phyloP scores from a whole-genome alignment of 1,140 invertebrate species.

The Procambarus virginalis region DNA sequence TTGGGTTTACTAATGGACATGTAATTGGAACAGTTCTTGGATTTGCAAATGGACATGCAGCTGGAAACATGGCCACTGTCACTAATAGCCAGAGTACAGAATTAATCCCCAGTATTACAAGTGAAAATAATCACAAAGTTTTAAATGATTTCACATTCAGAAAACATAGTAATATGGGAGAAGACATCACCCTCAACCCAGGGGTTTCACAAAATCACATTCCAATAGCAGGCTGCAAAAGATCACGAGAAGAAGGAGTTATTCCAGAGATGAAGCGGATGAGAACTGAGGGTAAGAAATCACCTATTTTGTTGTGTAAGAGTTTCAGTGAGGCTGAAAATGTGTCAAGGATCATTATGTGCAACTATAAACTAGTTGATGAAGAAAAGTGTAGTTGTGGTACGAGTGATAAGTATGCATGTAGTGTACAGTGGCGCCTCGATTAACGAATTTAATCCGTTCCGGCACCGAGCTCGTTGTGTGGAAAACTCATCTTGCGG shows the following conservation, averaged over 20 bases:
- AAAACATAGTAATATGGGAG: conserved; percentile 15
- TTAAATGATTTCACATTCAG: neutral
- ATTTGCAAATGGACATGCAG: conserved; percentile 11
- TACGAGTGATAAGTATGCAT: neutral
- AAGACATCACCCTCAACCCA: conserved; percentile 46
- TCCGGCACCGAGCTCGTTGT: no score
- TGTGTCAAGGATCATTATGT: neutral
- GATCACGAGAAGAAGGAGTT: conserved; percentile 50
- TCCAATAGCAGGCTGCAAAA: conserved; percentile 55
- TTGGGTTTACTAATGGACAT: conserved; percentile 39
- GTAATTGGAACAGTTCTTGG: conserved; percentile 37
- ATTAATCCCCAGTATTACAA: neutral
- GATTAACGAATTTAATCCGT: no score
- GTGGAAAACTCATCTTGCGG: no score
- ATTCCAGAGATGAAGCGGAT: conserved; percentile 58
- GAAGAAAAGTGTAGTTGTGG: neutral
- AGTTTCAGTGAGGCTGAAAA: neutral
- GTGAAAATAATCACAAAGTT: conserved; percentile 2
- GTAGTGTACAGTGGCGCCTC: neutral
- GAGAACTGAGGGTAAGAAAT: conserved; percentile 59
- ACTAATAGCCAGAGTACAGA: neutral
- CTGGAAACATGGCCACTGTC: neutral
- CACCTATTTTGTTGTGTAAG: conserved; percentile 5
- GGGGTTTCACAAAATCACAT: conserved; percentile 54
- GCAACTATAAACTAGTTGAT: neutral